These are phyloP conservation scores for Bombylius discolor DNA, from an alignment of 2,888 invertebrate genomes.

Conservation along the genomic window DNA sequence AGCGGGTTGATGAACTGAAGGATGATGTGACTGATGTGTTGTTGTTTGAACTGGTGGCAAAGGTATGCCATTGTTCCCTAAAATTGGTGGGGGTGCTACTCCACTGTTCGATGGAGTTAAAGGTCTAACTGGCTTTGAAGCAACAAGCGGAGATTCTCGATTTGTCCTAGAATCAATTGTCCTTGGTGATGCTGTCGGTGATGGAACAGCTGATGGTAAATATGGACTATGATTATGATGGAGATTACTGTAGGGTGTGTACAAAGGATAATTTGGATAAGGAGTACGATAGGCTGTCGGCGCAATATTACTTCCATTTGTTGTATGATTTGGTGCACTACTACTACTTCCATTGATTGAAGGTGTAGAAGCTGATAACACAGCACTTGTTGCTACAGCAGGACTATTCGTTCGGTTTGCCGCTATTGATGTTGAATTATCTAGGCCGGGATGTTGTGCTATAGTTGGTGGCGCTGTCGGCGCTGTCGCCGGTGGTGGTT, in stretches of 20 bases:
- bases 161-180: constrained; percentile 40
- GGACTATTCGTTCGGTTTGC: constrained; percentile 39
- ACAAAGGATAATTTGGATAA: constrained; percentile 45
- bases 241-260: constrained; percentile 63
- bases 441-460: constrained; percentile 21
- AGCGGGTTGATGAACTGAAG: constrained; percentile 3
- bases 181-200: constrained; percentile 50
- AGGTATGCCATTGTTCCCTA: constrained; percentile 15
- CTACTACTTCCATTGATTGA: constrained; percentile 24
- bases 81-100: constrained; percentile 11
- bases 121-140: constrained; percentile 19
- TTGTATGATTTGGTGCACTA: constrained; percentile 18
- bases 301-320: constrained; percentile 24
- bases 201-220: constrained; percentile 46
- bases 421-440: constrained; percentile 27
- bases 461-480: constrained; percentile 34
- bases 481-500: constrained; percentile 21
- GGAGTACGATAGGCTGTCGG: constrained; percentile 31
- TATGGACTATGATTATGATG: constrained; percentile 66
- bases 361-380: constrained; percentile 20
- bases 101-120: constrained; percentile 18
- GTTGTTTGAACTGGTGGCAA: constrained; percentile 9
- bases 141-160: constrained; percentile 23
- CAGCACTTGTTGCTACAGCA: constrained; percentile 21
- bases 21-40: constrained; percentile 11